Percentiles rank a stretch among this genome's conserved stretches.
phyloP scores from a whole-genome alignment of 2,113 vertebrate species.

The Chaenocephalus aceratus region DNA sequence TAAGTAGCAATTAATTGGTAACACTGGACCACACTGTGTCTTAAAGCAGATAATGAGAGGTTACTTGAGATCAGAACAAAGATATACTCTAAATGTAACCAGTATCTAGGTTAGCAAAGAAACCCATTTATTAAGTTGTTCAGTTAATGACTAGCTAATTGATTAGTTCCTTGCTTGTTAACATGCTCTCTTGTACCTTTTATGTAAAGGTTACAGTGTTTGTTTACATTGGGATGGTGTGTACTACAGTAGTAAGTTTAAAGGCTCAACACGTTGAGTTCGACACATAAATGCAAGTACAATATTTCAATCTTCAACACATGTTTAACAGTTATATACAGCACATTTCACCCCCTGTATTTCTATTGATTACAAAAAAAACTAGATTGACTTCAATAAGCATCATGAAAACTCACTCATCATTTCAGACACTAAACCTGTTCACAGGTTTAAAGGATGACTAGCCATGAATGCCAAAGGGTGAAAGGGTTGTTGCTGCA shows the following conservation, averaged over 20 bases:
- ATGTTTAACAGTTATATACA: neutral
- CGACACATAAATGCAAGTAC: neutral
- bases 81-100: neutral
- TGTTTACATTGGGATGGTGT: conserved; percentile 13
- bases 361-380: neutral
- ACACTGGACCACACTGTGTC: neutral
- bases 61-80: neutral
- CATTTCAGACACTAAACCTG: conserved; percentile 8
- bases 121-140: neutral
- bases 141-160: neutral
- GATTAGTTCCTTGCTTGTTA: neutral
- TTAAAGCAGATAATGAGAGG: neutral
- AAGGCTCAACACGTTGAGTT: neutral
- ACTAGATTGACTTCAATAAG: conserved; percentile 8
- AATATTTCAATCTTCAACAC: neutral
- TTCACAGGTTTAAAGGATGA: conserved; percentile 7
- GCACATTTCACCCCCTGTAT: neutral
- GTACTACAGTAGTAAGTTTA: neutral
- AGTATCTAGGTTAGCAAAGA: neutral
- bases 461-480: neutral
- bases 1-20: neutral
- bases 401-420: conserved; percentile 46
- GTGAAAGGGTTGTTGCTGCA: conserved; percentile 4
- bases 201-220: neutral
- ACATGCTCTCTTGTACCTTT: neutral